phyloP scores from a whole-genome alignment of 2,888 invertebrate genomes.

The Herminia tarsipennalis region DNA sequence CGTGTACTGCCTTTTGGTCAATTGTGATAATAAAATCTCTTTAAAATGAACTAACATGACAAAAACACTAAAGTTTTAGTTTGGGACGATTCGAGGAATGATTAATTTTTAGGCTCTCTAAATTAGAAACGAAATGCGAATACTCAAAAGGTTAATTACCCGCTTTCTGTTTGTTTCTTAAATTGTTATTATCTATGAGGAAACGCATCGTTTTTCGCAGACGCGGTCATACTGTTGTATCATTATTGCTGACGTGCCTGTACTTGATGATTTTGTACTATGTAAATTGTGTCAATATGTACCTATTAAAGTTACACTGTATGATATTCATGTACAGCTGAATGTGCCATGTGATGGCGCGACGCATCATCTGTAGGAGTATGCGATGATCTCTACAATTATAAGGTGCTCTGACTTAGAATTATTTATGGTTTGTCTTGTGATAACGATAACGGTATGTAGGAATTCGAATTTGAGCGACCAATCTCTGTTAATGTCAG shows the following conservation, averaged over 20 bases:
- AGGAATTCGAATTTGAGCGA: slow-evolving; percentile 75
- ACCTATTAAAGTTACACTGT: slow-evolving; percentile 72
- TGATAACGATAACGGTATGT: slow-evolving; percentile 78
- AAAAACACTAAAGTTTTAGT: slow-evolving; percentile 48
- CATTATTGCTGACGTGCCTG: slow-evolving; percentile 68
- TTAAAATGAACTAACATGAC: slow-evolving; percentile 52
- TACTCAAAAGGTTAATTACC: slow-evolving; percentile 61
- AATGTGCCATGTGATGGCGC: slow-evolving; percentile 79
- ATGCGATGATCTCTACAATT: slow-evolving; percentile 85
- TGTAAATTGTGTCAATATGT: slow-evolving; percentile 81
- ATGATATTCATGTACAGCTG: slow-evolving; percentile 78
- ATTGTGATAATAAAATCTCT: slow-evolving; percentile 65
- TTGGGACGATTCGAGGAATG: slow-evolving; percentile 38
- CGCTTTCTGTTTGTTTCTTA: slow-evolving; percentile 32
- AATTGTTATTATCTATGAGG: slow-evolving; percentile 19
- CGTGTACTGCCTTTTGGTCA: slow-evolving; percentile 54
- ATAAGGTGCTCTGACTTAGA: slow-evolving; percentile 85
- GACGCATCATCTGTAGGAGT: slow-evolving; percentile 66
- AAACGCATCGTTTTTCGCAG: slow-evolving; percentile 40
- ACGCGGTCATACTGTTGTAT: slow-evolving; percentile 43
- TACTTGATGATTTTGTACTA: slow-evolving; percentile 62
- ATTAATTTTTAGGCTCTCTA: slow-evolving; percentile 72
- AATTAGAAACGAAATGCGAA: slow-evolving; percentile 60
- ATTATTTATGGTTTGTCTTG: slow-evolving; percentile 80
- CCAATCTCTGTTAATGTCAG: slow-evolving; percentile 75